A percentile compares a stretch with the other conserved stretches of the same genome.
phyloP scores from a whole-genome alignment of 2,113 vertebrate species.

The Apodemus sylvaticus region DNA sequence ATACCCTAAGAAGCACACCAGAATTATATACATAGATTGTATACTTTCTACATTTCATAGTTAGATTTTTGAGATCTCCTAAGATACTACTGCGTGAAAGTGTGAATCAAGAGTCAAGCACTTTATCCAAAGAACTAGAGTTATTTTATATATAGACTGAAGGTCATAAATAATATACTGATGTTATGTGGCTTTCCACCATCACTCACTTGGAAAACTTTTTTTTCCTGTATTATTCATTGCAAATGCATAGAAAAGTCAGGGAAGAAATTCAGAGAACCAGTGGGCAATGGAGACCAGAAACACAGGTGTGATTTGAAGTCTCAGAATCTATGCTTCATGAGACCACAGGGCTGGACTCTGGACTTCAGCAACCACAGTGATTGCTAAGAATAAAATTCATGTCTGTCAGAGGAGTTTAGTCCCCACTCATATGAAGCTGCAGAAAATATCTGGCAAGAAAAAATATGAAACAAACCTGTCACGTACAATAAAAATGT shows the following conservation, averaged over 20 bases:
- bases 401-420: conserved; percentile 47
- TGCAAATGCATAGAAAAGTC: conserved; percentile 20
- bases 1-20: background rate
- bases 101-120: background rate
- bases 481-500: conserved; percentile 29
- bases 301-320: conserved; percentile 42
- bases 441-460: conserved; percentile 2
- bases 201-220: background rate
- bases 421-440: background rate
- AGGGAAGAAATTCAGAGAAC: background rate
- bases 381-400: conserved; percentile 66
- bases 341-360: conserved; percentile 10
- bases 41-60: background rate
- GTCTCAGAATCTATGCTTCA: conserved; percentile 15
- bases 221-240: background rate
- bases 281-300: background rate
- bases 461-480: conserved; percentile 42
- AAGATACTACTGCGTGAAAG: background rate
- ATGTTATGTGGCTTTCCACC: background rate
- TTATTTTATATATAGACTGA: conserved; percentile 18
- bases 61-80: background rate
- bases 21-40: background rate
- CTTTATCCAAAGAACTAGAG: background rate
- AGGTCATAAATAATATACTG: background rate
- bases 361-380: conserved; percentile 5